Evolutionary conservation across 2,888 invertebrate genomes (phyloP).

Genomic region (Agriotes lineatus): DNA sequence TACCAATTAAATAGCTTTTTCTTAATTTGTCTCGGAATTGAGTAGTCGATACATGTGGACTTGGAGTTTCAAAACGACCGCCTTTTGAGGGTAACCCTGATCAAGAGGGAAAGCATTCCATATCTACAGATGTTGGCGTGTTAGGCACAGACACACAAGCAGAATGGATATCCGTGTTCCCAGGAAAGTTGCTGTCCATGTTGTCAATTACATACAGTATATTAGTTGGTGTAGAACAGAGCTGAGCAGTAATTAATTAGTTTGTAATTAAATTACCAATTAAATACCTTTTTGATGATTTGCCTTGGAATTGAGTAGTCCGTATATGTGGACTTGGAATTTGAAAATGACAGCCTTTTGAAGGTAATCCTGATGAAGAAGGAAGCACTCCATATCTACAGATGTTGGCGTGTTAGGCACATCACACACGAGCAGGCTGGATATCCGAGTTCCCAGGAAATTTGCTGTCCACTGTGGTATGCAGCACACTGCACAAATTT

Average conservation of each 20-base stretch:
- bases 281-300: too few species aligned
- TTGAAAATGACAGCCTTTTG: slow-evolving; percentile 67
- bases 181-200: slow-evolving; percentile 65
- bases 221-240: too few species aligned
- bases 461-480: slow-evolving; percentile 64
- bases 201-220: too few species aligned
- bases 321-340: slow-evolving; percentile 69
- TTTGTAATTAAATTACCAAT: too few species aligned
- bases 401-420: slow-evolving; percentile 70
- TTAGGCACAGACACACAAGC: slow-evolving; percentile 67
- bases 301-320: too few species aligned
- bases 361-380: slow-evolving; percentile 60
- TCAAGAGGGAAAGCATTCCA: slow-evolving; percentile 64
- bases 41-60: slow-evolving; percentile 66
- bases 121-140: slow-evolving; percentile 68
- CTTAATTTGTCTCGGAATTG: too few species aligned
- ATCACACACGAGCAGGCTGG: slow-evolving; percentile 62
- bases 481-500: slow-evolving; percentile 58
- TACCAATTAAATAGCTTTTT: too few species aligned
- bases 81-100: slow-evolving; percentile 62
- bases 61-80: slow-evolving; percentile 68
- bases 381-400: slow-evolving; percentile 65
- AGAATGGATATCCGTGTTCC: slow-evolving; percentile 62
- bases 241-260: too few species aligned
- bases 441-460: slow-evolving; percentile 63